These are phyloP conservation scores for Spilosoma lubricipeda DNA, from an alignment of 2,888 invertebrate genomes.

Conservation along the genomic window DNA sequence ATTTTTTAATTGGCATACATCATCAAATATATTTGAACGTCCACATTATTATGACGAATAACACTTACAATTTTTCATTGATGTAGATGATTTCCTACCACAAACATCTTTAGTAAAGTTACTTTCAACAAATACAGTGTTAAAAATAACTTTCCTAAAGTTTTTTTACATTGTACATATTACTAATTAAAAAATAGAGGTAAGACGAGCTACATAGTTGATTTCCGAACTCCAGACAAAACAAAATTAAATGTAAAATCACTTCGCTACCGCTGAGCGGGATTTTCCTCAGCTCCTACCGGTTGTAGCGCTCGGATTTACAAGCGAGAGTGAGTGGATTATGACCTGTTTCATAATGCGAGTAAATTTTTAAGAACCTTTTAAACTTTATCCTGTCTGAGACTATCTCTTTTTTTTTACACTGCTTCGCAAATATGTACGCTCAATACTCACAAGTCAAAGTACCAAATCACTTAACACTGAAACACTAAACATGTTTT, in stretches of 20 bases:
- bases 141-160: too few species aligned
- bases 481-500: too few species aligned
- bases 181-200: not conserved
- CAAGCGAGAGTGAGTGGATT: not conserved
- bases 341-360: not conserved
- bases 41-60: not conserved
- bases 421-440: not conserved
- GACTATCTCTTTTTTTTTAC: not conserved
- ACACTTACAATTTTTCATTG: not conserved
- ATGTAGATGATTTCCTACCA: not conserved
- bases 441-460: not conserved
- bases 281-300: not conserved
- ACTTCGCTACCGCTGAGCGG: not conserved
- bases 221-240: not conserved
- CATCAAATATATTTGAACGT: not conserved
- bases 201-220: not conserved
- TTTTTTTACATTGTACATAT: too few species aligned
- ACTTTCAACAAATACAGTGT: too few species aligned
- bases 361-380: not conserved
- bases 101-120: too few species aligned
- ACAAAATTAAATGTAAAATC: constrained; percentile 3
- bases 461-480: too few species aligned
- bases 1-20: not conserved
- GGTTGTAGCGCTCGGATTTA: not conserved
- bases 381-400: not conserved